Evolutionary conservation across 2,888 invertebrate genomes (phyloP).

Genomic region (Allacma fusca): DNA sequence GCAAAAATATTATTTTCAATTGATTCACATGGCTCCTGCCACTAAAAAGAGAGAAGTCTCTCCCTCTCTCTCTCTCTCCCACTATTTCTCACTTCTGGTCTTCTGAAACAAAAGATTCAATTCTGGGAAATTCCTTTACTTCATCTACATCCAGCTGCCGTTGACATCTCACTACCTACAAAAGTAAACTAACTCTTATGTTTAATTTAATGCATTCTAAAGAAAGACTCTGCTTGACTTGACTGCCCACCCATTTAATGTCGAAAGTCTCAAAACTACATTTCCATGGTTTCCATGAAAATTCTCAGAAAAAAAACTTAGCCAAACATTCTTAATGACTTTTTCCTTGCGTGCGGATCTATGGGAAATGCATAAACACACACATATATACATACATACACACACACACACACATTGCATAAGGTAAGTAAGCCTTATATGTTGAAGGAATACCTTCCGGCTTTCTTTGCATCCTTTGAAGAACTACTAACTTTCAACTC

Average conservation of each 20-base stretch:
- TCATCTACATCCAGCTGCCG: constrained; percentile 39
- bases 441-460: too few species aligned
- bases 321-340: constrained; percentile 33
- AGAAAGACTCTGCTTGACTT: constrained; percentile 42
- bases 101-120: constrained; percentile 42
- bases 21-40: constrained; percentile 39
- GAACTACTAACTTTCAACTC: too few species aligned
- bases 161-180: constrained; percentile 41
- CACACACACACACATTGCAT: too few species aligned
- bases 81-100: constrained; percentile 16
- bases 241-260: constrained; percentile 46
- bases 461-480: too few species aligned
- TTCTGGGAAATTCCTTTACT: constrained; percentile 39
- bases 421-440: too few species aligned
- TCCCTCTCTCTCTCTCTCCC: constrained; percentile 24
- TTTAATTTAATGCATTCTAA: constrained; percentile 36
- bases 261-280: constrained; percentile 32
- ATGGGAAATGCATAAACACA: not conserved
- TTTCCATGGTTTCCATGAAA: constrained; percentile 34
- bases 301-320: constrained; percentile 9
- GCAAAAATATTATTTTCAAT: constrained; percentile 41
- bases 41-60: constrained; percentile 31
- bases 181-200: constrained; percentile 39
- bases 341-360: not conserved
- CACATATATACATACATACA: too few species aligned